Conservation (phyloP, 1,140 invertebrate genomes). For the Drosophila lini region DNA sequence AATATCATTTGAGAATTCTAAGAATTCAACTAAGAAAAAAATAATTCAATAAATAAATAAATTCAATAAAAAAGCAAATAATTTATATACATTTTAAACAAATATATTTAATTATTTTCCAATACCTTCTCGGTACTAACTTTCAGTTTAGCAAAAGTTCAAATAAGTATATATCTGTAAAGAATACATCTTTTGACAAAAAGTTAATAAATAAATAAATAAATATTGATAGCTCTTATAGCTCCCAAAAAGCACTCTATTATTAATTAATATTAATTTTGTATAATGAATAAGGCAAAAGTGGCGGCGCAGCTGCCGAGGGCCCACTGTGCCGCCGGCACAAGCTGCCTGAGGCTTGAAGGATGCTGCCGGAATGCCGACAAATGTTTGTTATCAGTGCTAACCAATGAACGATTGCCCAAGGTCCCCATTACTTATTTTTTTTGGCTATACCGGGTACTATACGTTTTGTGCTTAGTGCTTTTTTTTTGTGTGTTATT, state of each 20-base stretch:
- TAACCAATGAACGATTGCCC: conserved; percentile 54
- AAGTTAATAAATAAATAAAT: background rate
- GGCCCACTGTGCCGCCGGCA: conserved; percentile 1
- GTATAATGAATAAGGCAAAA: background rate
- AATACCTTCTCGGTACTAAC: too few species aligned
- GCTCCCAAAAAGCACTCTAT: background rate
- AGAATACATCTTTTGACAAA: too few species aligned
- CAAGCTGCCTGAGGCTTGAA: conserved; percentile 9
- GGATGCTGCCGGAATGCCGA: conserved; percentile 41
- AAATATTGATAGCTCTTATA: background rate
- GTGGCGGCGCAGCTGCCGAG: background rate
- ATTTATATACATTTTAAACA: too few species aligned
- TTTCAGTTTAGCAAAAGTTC: too few species aligned
- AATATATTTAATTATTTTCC: too few species aligned
- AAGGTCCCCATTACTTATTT: conserved; percentile 44
- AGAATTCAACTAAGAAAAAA: background rate
- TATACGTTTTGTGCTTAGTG: conserved; percentile 9
- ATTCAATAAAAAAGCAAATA: background rate
- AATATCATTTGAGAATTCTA: background rate
- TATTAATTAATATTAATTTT: too few species aligned
- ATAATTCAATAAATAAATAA: too few species aligned
- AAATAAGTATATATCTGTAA: too few species aligned
- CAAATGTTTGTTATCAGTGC: conserved; percentile 49
- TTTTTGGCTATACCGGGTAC: conserved; percentile 12
- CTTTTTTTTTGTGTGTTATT: conserved; percentile 3